phyloP scores from a whole-genome alignment of 2,113 vertebrate species.

The Pteronura brasiliensis region DNA sequence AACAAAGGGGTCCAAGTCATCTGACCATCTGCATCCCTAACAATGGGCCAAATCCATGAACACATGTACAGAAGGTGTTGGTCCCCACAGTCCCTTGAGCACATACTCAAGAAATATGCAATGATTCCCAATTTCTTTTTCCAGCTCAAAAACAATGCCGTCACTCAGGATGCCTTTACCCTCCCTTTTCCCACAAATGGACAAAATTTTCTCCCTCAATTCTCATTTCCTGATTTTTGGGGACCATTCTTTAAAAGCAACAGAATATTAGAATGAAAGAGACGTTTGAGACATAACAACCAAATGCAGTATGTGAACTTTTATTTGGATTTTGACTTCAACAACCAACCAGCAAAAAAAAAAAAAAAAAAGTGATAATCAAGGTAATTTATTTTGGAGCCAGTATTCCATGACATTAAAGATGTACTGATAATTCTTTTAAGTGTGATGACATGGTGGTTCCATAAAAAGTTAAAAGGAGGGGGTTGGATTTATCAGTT shows the following conservation, averaged over 20 bases:
- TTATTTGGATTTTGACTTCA: neutral
- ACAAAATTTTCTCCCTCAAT: neutral
- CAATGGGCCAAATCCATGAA: neutral
- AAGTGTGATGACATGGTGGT: neutral
- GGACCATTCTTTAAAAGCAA: constrained; percentile 17
- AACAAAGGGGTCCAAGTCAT: neutral
- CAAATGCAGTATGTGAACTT: neutral
- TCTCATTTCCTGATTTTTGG: constrained; percentile 29
- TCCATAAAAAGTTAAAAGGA: neutral
- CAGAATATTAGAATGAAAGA: neutral
- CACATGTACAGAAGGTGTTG: neutral
- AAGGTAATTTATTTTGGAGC: neutral
- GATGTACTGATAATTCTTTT: neutral
- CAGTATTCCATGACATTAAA: neutral
- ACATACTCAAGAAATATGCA: neutral
- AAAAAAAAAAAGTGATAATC: neutral
- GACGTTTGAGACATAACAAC: neutral
- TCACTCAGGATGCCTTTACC: neutral
- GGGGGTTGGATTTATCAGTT: neutral
- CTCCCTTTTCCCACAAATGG: neutral
- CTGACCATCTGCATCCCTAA: neutral
- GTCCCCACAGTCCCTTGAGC: neutral
- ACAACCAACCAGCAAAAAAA: neutral
- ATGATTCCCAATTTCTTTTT: neutral
- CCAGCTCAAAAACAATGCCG: neutral